Base-by-base conservation (phyloP, 1,140 invertebrate genomes). In the Lethocerus indicus region DNA sequence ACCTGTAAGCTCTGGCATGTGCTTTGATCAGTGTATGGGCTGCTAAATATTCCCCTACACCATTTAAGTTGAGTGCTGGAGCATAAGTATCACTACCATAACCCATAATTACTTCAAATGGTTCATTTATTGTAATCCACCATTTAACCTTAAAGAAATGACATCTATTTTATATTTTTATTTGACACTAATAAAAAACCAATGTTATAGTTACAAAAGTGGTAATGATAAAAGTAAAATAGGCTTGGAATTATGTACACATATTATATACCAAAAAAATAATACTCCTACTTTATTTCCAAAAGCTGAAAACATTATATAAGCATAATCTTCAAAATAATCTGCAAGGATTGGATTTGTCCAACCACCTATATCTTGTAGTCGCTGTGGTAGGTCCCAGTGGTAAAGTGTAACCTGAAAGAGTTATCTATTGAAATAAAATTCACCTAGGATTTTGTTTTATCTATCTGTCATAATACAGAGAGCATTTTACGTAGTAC, bases 91-190 rank as follows among this genome's bases (percentile, higher is more conserved):
- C 56, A 7, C 57, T 56, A 6, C 73, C 72, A 58, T 82, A 82
- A 14, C 75, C 76, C 47, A 72, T 61, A 53, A 77, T 79, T 3
- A 74, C 69, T 52, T 77, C 73, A 67, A 72, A 72, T 4, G 79
- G 78, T 60, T 84, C 79, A 60, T 83, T 83, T 51, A 85, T 72
- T 0, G 81, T 83, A 1, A 76, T 72, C 77, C 80, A 85, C 50
- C 60, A 58, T 61, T 72, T 72, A 5, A 69, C 63, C 63, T 67
- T 14, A 7, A 56, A 48, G 28, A 35, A 21, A 39, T 39, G 16
- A 16, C n/a, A 39, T 14, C 6, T 16, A 39, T 39, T 39, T 18
- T 39, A n/a, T 32, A 9, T 9, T n/a, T n/a, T 32, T 32, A 9
- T 32, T n/a, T 32, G 29, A 9, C 9, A 32, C 29, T 9, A 32